phyloP scores from a whole-genome alignment of 2,888 invertebrate species.

The Amblyteles armatorius region DNA sequence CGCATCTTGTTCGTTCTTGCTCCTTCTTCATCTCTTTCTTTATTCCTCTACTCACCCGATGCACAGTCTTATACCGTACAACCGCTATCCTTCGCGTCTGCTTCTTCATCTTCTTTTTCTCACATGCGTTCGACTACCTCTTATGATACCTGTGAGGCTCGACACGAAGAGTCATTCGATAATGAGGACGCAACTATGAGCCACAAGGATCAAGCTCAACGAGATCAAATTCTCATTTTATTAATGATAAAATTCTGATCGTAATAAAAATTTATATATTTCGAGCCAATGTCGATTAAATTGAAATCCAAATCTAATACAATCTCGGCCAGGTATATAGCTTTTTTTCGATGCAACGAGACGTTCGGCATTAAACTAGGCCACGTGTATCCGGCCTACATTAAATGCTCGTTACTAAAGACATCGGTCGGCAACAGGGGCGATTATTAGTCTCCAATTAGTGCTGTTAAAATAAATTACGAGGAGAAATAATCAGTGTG shows the following conservation, averaged over 20 bases:
- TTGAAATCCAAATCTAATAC: constrained; percentile 1
- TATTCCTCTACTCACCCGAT: constrained; percentile 46
- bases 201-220: neutral
- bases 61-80: constrained; percentile 48
- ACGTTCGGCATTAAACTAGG: constrained; percentile 53
- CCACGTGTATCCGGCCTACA: constrained; percentile 61
- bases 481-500: constrained; percentile 30
- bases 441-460: constrained; percentile 65
- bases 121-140: constrained; percentile 40
- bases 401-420: constrained; percentile 56
- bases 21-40: constrained; percentile 47
- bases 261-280: neutral
- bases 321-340: neutral
- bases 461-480: constrained; percentile 60
- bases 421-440: constrained; percentile 21
- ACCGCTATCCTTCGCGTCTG: constrained; percentile 18
- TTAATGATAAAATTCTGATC: neutral
- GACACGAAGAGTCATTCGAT: constrained; percentile 38
- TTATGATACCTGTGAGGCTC: constrained; percentile 23
- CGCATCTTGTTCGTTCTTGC: constrained; percentile 78
- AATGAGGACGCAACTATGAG: neutral
- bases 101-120: constrained; percentile 29
- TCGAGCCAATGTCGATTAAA: neutral
- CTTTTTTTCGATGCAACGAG: constrained; percentile 35
- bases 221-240: neutral